Evolutionary conservation across 2,888 invertebrate genomes (phyloP), one percentile per base, ranked within the genome.

Genomic region (Brenthis ino): DNA sequence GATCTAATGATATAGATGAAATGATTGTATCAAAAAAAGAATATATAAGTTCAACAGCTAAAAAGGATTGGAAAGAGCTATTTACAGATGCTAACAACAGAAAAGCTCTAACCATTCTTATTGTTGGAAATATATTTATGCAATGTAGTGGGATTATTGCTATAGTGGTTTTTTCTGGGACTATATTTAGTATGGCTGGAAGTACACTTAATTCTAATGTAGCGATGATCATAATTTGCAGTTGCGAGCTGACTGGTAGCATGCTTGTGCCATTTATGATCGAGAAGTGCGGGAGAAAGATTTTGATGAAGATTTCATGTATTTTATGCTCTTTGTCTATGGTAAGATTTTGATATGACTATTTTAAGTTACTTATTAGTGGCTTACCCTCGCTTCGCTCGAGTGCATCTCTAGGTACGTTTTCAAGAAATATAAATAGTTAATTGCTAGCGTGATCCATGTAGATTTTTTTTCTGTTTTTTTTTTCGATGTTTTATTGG

Each of bases 51-150:
- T 70, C 69, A 0, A 76, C 68, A 2, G 67, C 65, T 28, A 72
- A 63, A 53, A 28, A 77, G 51, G 75, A 77, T 68, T 80, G 83
- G 79, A 76, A 72, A 1, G 83, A 86, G 33, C 76, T 87, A 14
- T 76, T 82, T n/a, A 77, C 75, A 0, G 24, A 82, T 0, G 80
- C 73, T 64, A 77, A 80, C 8, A 87, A 87, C 28, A 79, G 80
- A 73, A 81, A 74, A 70, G 82, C 86, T 0, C 48, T 87, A 11
- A 70, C 80, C 0, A 83, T 87, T 48, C 80, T 83, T 0, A 16
- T 81, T 2, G 69, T 73, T 2, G 70, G 85, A 24, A 75, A 77
- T 6, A 76, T 82, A 3, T 66, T 87, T 0, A 65, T 71, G 16
- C 69, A 69, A 13, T 54, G 61, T 13, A 73, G 74, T 60, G 75